These are phyloP conservation scores for Catalaphyllia jardinei DNA, from an alignment of 64 coral and sea anemone species.

Conservation along the genomic window DNA sequence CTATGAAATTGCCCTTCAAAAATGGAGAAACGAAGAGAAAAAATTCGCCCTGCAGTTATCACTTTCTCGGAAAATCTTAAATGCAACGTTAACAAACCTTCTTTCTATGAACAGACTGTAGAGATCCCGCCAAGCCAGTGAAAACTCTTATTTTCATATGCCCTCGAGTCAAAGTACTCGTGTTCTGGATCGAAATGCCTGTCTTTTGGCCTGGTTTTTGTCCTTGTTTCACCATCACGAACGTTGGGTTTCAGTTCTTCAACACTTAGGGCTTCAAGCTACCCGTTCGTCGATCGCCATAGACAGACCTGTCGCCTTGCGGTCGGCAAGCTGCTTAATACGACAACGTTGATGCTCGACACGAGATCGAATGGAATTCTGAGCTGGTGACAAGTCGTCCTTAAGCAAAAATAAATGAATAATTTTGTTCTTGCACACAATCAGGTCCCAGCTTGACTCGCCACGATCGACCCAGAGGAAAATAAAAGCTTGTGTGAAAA, in stretches of 20 bases:
- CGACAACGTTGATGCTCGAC: not conserved
- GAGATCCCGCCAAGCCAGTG: conserved; percentile 52
- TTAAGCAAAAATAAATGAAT: not conserved
- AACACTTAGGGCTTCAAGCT: not conserved
- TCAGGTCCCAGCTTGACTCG: conserved; percentile 12
- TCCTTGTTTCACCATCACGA: conserved; percentile 69
- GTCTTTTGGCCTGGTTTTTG: conserved; percentile 40
- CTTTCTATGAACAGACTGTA: conserved; percentile 40
- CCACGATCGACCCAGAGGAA: not conserved
- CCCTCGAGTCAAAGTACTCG: conserved; percentile 68
- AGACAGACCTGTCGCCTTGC: not conserved
- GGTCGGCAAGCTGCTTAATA: not conserved
- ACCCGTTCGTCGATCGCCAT: not conserved
- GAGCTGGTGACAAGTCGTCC: not conserved
- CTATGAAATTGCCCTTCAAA: not conserved
- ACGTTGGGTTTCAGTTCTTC: not conserved
- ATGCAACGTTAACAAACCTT: conserved; percentile 51
- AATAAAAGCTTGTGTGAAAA: not conserved
- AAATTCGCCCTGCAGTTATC: not conserved
- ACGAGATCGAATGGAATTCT: not conserved
- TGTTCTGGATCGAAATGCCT: conserved; percentile 81
- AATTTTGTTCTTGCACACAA: not conserved
- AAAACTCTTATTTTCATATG: conserved; percentile 81
- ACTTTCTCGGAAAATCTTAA: not conserved
- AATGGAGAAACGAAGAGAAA: conserved; percentile 3